Evolutionary conservation across 35 echinoderm and acorn worm genomes (phyloP).

Genomic region (Patiria miniata): DNA sequence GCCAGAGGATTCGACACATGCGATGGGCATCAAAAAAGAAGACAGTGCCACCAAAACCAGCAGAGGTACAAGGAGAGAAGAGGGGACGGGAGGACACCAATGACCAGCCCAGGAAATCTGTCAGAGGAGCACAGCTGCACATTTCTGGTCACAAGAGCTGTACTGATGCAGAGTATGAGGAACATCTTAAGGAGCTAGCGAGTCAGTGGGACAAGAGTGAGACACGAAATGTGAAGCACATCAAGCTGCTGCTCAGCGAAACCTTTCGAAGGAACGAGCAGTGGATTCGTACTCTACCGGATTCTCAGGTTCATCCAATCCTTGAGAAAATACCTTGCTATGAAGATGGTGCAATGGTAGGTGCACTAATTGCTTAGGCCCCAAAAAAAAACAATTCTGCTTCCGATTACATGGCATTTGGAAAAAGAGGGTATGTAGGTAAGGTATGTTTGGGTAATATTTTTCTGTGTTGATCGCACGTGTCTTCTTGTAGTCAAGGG

Average conservation of each 20-base stretch:
- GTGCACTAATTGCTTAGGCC: no score
- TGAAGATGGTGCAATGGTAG: not conserved
- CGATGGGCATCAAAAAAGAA: not conserved
- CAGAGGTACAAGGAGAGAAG: no score
- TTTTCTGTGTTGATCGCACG: no score
- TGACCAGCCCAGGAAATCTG: no score
- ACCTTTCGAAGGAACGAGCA: not conserved
- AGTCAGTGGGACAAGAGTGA: not conserved
- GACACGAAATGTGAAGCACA: not conserved
- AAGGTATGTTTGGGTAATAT: no score
- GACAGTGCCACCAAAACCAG: not conserved
- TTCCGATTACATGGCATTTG: no score
- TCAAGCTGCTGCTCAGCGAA: not conserved
- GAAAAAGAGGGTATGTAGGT: no score
- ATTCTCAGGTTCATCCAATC: not conserved
- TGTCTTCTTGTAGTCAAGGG: no score
- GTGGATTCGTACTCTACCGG: not conserved
- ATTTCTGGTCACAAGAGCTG: not conserved
- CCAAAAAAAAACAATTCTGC: no score
- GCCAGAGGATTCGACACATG: not conserved
- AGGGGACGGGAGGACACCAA: not conserved
- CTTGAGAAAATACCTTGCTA: not conserved
- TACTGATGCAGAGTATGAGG: not conserved
- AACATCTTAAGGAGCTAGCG: not conserved
- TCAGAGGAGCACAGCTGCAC: no score